phyloP scores from a whole-genome alignment of 2,888 invertebrate species.

The Melipona beecheii region DNA sequence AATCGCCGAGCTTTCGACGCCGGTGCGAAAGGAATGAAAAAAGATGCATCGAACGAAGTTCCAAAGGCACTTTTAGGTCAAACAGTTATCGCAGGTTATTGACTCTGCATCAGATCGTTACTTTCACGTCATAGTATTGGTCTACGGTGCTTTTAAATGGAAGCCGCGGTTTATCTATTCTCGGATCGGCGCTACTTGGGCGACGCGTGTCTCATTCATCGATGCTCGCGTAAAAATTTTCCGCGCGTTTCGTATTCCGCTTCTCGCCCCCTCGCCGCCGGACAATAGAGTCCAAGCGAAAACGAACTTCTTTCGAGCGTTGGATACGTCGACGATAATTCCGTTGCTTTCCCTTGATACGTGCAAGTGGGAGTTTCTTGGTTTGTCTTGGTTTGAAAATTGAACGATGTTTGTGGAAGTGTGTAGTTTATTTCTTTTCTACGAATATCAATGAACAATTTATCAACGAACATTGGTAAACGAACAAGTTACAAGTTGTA shows the following conservation, averaged over 20 bases:
- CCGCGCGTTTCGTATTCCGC: constrained; percentile 10
- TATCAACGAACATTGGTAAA: too few species aligned
- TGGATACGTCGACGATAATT: not conserved
- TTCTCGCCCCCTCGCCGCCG: not conserved
- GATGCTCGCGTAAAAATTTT: constrained; percentile 35
- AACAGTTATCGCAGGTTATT: constrained; percentile 70
- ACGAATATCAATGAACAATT: too few species aligned
- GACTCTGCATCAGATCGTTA: constrained; percentile 71
- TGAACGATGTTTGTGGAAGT: too few species aligned
- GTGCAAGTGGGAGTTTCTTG: too few species aligned
- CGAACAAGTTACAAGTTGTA: too few species aligned
- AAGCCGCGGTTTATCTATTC: constrained; percentile 67
- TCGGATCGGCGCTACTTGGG: constrained; percentile 57
- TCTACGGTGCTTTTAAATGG: constrained; percentile 58
- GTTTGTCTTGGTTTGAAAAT: too few species aligned
- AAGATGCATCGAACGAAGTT: constrained; percentile 48
- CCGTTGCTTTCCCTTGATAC: too few species aligned
- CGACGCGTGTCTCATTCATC: constrained; percentile 50
- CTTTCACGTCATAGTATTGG: constrained; percentile 67
- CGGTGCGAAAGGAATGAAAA: constrained; percentile 9
- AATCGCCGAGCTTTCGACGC: not conserved
- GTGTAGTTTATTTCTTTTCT: too few species aligned
- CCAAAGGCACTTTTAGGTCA: constrained; percentile 68
- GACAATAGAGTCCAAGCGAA: not conserved
- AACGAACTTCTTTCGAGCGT: not conserved